Evolutionary conservation across 2,113 vertebrate genomes (phyloP).

Genomic region (Anoplopoma fimbria): DNA sequence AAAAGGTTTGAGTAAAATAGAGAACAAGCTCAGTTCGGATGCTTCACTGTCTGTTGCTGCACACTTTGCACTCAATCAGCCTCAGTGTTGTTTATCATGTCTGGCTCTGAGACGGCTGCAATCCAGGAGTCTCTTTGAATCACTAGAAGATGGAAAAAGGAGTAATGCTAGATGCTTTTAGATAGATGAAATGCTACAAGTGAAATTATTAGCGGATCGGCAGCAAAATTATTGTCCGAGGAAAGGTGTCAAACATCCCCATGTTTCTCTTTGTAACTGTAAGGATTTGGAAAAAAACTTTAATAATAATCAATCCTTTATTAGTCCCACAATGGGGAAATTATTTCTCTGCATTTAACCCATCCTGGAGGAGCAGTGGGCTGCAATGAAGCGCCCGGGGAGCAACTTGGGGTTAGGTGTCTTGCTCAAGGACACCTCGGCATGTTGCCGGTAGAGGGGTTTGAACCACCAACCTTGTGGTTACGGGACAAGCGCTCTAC

Average conservation of each 20-base stretch:
- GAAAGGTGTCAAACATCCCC: background rate
- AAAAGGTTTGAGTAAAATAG: slow-evolving; percentile 64
- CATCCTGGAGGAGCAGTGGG: too few species aligned
- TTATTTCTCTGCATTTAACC: too few species aligned
- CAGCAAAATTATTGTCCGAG: background rate
- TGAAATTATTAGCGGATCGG: background rate
- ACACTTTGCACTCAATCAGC: slow-evolving; percentile 59
- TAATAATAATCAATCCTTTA: too few species aligned
- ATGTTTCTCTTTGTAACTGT: background rate
- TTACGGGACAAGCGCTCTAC: too few species aligned
- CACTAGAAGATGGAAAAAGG: slow-evolving; percentile 16
- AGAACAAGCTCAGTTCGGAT: slow-evolving; percentile 45
- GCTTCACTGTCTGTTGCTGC: slow-evolving; percentile 44
- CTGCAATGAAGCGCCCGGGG: too few species aligned
- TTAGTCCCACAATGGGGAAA: too few species aligned
- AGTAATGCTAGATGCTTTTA: slow-evolving; percentile 28
- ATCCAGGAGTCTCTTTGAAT: slow-evolving; percentile 55
- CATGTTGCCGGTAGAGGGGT: too few species aligned
- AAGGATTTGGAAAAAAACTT: too few species aligned
- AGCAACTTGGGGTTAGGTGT: too few species aligned
- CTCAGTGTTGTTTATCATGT: slow-evolving; percentile 54
- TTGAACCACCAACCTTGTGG: too few species aligned
- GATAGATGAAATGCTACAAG: slow-evolving; percentile 10
- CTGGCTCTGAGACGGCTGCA: slow-evolving; percentile 45
- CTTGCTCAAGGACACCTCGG: too few species aligned